Evolutionary conservation across 2,113 vertebrate genomes (phyloP).

Genomic region (Pygoscelis antarcticus): DNA sequence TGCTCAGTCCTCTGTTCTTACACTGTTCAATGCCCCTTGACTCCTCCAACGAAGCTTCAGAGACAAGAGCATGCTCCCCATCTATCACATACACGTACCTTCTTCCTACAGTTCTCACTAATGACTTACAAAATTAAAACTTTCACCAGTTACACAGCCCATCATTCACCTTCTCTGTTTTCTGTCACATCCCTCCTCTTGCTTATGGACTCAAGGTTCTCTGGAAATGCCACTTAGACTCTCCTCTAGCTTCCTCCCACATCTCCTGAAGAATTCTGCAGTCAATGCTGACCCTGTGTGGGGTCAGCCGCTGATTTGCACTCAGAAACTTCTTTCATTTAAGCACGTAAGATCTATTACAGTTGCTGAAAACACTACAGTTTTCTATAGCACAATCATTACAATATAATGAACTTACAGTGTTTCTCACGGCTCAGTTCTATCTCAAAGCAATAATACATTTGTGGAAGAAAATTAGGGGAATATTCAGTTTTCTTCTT

Average conservation of each 20-base stretch:
- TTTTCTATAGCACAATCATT: background rate
- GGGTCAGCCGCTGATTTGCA: background rate
- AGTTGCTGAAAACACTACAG: background rate
- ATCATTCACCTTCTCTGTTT: background rate
- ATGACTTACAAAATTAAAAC: background rate
- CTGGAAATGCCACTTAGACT: background rate
- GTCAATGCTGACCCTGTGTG: background rate
- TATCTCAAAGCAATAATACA: background rate
- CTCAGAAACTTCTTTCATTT: background rate
- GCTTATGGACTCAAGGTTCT: background rate
- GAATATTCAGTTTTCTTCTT: background rate
- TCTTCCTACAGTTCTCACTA: background rate
- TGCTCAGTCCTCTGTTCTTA: background rate
- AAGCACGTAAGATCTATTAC: background rate
- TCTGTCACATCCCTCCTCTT: background rate
- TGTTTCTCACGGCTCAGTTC: background rate
- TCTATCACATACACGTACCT: accelerated
- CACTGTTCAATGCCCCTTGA: background rate
- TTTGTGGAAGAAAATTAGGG: background rate
- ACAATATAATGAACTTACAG: background rate
- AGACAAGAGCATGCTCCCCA: accelerated
- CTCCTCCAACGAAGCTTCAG: background rate
- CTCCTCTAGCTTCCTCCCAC: background rate
- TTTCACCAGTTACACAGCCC: background rate
- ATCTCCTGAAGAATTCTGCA: background rate